Conservation (phyloP, 1,140 invertebrate genomes). For the Bombus haemorrhoidalis region DNA sequence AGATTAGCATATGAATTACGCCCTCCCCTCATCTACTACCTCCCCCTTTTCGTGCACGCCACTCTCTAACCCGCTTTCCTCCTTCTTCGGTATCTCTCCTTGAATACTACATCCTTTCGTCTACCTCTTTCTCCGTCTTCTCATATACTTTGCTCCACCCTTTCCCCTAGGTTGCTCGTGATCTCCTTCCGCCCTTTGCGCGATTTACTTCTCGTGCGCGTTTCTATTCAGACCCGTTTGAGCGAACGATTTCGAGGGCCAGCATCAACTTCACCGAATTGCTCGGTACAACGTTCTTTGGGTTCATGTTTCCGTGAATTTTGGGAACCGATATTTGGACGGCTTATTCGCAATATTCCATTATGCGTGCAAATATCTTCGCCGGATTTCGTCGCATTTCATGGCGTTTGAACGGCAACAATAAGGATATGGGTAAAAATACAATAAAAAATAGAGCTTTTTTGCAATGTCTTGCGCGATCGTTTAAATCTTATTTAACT, state of each 20-base stretch:
- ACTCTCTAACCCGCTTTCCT: constrained; percentile 50
- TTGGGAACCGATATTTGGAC: constrained; percentile 20
- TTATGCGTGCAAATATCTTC: not conserved
- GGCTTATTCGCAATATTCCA: not conserved
- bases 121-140: not conserved
- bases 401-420: not conserved
- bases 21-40: constrained; percentile 36
- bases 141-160: not conserved
- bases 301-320: constrained; percentile 33
- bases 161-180: not conserved
- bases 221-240: constrained; percentile 41
- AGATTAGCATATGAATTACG: constrained; percentile 83
- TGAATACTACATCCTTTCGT: not conserved
- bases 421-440: not conserved
- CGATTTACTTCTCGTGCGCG: constrained; percentile 35
- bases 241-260: constrained; percentile 18
- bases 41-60: not conserved
- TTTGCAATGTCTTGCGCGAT: not conserved
- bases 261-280: constrained; percentile 17
- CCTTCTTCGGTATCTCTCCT: constrained; percentile 11
- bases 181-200: constrained; percentile 12
- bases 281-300: constrained; percentile 20
- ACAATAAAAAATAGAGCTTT: not conserved
- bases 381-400: not conserved
- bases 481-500: not conserved